phyloP scores from a whole-genome alignment of 2,888 invertebrate species.

The Ryuthela nishihirai region DNA sequence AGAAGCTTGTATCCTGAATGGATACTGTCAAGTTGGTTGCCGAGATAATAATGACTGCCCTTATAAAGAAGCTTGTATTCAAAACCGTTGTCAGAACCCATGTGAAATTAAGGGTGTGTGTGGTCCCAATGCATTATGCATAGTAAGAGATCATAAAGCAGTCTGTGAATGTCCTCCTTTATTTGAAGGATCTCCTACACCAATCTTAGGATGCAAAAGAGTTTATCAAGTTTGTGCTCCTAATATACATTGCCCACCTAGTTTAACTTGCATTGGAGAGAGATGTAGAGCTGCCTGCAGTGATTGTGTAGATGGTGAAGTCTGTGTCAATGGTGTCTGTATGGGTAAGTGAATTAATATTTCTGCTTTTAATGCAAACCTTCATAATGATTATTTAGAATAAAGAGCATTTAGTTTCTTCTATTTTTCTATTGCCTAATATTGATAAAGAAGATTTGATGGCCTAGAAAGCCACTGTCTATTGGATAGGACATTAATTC shows the following conservation, averaged over 20 bases:
- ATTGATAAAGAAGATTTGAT: too few relatives aligned
- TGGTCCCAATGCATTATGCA: slow-evolving; percentile 77
- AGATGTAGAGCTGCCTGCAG: slow-evolving; percentile 41
- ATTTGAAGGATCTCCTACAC: slow-evolving; percentile 46
- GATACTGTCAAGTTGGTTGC: slow-evolving; percentile 77
- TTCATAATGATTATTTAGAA: too few relatives aligned
- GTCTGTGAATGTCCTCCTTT: slow-evolving; percentile 47
- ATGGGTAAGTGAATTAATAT: slow-evolving; percentile 33
- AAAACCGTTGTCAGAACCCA: slow-evolving; percentile 78
- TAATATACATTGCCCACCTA: slow-evolving; percentile 65
- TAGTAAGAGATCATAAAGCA: slow-evolving; percentile 49
- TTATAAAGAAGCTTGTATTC: slow-evolving; percentile 71
- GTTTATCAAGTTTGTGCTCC: slow-evolving; percentile 43
- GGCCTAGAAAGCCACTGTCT: too few relatives aligned
- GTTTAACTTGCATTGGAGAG: slow-evolving; percentile 68
- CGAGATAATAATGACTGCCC: slow-evolving; percentile 76
- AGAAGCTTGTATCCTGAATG: slow-evolving; percentile 70
- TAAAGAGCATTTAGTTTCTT: too few relatives aligned
- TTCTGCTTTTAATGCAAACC: too few relatives aligned
- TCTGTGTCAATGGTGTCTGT: slow-evolving; percentile 42
- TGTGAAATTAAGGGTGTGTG: slow-evolving; percentile 70
- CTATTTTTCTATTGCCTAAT: too few relatives aligned
- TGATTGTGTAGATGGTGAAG: slow-evolving; percentile 43
- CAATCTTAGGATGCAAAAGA: slow-evolving; percentile 41
- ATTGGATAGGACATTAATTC: too few relatives aligned